Base-by-base conservation (phyloP, 2,113 vertebrate genomes). In the Nesoenas mayeri region DNA sequence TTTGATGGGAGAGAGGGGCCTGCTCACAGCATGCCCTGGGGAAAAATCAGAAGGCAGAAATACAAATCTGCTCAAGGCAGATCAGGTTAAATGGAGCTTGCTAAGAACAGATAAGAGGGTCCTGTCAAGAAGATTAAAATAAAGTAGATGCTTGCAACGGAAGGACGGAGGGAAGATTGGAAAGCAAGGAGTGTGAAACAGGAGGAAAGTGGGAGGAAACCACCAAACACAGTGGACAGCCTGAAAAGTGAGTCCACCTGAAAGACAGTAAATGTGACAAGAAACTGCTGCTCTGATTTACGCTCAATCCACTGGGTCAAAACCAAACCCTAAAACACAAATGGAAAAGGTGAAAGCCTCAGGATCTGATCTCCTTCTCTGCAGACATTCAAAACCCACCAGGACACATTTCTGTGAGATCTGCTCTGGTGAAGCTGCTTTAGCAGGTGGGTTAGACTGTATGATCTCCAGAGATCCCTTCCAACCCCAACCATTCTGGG, bases 51-150 rank as follows among this genome's bases (percentile, higher is more conserved):
- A 42, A 89, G 56, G 93, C 70, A 85, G 86, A 91, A 94, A 92
- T 42, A 95, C 38, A 79, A 65, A 90, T 34, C 77, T 74, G 83
- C 61, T 89, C 65, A 67, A 87, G 73, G 86, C 77, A 91, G 80
- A 54, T 22, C 1, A 2, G 61, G 80, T 64, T 89, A 91, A 95
- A 93, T 81, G 69, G 48, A 80, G 80, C 95, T 95, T 95, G 79
- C 60, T 66, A 91, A 67, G 77, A 95, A 86, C 57, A 92, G 89
- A 56, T 95, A 91, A 95, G 72, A 93, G 42, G 40, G 89, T 74
- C 65, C 94, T 93, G 86, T 95, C 96, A 95, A 79, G 86, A 57
- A 88, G 77, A 95, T 91, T 79, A 94, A 95, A 95, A 96, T 91
- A 88, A 95, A 97, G 86, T 81, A 96, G 86, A 60, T 56, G 61